Base-by-base conservation (phyloP, 2,888 invertebrate genomes). In the Drosophila prostipennis region DNA sequence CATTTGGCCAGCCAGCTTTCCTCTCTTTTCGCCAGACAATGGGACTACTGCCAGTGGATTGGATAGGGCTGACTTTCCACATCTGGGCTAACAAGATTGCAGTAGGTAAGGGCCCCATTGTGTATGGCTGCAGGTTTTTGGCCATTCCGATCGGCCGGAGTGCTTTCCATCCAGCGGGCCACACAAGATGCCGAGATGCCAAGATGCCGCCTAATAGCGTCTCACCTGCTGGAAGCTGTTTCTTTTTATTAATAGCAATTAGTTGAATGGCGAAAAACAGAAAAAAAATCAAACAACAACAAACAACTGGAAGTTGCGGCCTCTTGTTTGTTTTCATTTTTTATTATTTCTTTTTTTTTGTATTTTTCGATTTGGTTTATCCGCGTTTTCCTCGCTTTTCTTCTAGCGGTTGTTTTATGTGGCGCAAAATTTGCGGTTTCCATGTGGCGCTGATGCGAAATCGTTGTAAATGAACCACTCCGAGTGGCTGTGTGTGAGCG, bases 201-300 rank as follows among this genome's bases (percentile, higher is more conserved):
- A 54, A 71, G 70, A 53, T 32, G 64, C 45, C 67, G 37, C 37
- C 67, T 65, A 65, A 63, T 71, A 71, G 59, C 69, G 52, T 69
- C 69, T 70, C 71, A 70, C 65, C 65, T 67, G 65, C 55, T 60
- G 53, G 46, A 36, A 40, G 48, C 43, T 69, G 40, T 71, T 71
- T 61, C 64, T 61, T 82, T 85, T 77, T 81, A 81, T 80, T 82
- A 86, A 78, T 74, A 78, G 73, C 84, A 82, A 82, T 82, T 86
- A 83, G 74, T 74, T 74, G 61, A 49, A 37, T 48, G 49, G 64
- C 64, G 23, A 49, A 71, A 67, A 42, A 59, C 46, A 8, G 46
- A 53, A 51, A 19, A n/a, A n/a, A n/a, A n/a, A n/a, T n/a, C 19
- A 19, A 19, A 19, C 19, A 59, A 59, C 49, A 71, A 37, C 5